A percentile compares a stretch with the other conserved stretches of the same genome.
These are phyloP conservation scores for Drosophila mayaguana DNA, from an alignment of 2,888 invertebrate species.

Conservation along the genomic window DNA sequence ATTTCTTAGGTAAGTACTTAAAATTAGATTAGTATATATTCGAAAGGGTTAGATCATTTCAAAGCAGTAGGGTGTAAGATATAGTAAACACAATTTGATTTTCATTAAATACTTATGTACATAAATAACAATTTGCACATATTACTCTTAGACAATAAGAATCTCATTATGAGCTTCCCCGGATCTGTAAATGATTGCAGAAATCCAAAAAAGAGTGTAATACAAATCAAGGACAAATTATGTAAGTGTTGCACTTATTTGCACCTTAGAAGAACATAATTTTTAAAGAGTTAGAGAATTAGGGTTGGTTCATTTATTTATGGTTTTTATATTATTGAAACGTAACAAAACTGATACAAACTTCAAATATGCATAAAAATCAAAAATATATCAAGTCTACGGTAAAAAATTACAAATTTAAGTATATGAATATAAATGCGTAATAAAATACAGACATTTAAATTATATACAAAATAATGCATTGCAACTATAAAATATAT, in stretches of 20 bases:
- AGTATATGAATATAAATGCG: conserved; percentile 31
- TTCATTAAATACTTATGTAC: background rate
- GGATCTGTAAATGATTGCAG: conserved; percentile 15
- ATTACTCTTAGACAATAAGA: background rate
- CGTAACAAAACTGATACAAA: conserved; percentile 30
- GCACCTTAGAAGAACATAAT: conserved; percentile 6
- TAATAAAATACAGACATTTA: conserved; percentile 46
- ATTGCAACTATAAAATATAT: conserved; percentile 18
- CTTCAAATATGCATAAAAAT: conserved; percentile 56
- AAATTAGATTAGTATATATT: background rate
- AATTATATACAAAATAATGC: conserved; percentile 58
- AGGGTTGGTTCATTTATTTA: conserved; percentile 7
- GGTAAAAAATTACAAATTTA: conserved; percentile 33
- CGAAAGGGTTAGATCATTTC: background rate
- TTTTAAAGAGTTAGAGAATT: conserved; percentile 5
- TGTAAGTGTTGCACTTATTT: conserved; percentile 10
- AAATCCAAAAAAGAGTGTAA: conserved; percentile 9
- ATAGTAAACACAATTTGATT: background rate
- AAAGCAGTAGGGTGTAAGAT: background rate
- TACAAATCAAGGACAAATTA: conserved; percentile 6
- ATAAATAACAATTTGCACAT: background rate
- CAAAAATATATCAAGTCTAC: conserved; percentile 52
- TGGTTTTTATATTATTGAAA: conserved; percentile 13
- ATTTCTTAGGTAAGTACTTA: conserved; percentile 1
- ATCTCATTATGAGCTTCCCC: conserved; percentile 4